Evolutionary conservation across 2,797 vertebrate species (phyloP).

Genomic region (Scolopax bukidnonensis): DNA sequence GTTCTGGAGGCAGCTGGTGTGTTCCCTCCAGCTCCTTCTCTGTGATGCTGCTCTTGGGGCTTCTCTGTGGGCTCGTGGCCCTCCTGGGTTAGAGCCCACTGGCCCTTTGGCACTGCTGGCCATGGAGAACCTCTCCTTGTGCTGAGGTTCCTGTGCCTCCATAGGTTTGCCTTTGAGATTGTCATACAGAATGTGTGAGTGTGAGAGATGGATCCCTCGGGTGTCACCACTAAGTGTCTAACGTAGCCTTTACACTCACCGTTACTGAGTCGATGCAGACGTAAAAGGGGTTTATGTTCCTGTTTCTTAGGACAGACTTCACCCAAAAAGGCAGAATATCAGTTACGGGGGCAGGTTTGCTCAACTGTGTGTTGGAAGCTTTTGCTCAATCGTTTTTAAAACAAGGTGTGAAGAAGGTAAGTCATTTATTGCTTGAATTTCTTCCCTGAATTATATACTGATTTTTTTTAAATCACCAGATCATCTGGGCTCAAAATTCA

Average conservation of each 20-base stretch:
- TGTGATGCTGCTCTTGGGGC: accelerated
- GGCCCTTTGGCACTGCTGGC: accelerated
- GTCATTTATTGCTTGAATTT: background rate
- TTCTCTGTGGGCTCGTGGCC: accelerated
- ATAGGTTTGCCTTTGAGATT: accelerated
- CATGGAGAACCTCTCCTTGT: accelerated
- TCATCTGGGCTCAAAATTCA: background rate
- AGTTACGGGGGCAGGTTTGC: constrained; percentile 72
- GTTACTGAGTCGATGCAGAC: background rate
- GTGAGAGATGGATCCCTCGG: background rate
- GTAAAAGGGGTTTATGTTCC: background rate
- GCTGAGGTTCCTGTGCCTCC: accelerated
- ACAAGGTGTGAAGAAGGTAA: constrained; percentile 75
- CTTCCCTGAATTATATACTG: background rate
- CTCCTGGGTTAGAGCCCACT: background rate
- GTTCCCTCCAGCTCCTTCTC: background rate
- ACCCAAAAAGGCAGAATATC: constrained; percentile 70
- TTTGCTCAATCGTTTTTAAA: constrained; percentile 73
- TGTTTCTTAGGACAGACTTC: constrained; percentile 68
- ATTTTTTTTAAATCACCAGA: background rate
- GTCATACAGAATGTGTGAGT: accelerated
- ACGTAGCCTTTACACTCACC: background rate
- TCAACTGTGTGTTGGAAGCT: constrained; percentile 71
- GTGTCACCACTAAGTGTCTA: accelerated
- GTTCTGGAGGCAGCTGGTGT: background rate